Conservation (phyloP, 2,113 vertebrate genomes). For the Scopus umbretta region DNA sequence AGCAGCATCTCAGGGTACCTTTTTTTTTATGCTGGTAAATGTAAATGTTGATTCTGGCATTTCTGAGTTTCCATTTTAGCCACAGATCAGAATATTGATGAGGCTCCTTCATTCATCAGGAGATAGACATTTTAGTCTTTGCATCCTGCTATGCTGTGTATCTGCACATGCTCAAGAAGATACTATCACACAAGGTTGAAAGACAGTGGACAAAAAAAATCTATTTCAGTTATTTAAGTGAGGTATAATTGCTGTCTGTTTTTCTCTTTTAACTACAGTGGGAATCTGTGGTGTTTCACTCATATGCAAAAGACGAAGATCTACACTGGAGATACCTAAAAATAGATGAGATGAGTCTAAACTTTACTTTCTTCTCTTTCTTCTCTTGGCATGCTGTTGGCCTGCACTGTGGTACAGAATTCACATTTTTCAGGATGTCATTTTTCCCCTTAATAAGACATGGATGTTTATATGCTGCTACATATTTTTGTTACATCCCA, state of each 20-base stretch:
- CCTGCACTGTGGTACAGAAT: background rate
- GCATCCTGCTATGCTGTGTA: background rate
- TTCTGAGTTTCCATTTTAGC: background rate
- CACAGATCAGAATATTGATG: background rate
- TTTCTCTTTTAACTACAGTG: background rate
- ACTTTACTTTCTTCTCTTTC: background rate
- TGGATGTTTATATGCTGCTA: background rate
- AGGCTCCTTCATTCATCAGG: background rate
- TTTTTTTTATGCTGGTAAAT: background rate
- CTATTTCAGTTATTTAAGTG: background rate
- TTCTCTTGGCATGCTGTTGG: background rate
- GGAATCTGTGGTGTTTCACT: background rate
- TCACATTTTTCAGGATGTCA: background rate
- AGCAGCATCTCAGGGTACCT: background rate
- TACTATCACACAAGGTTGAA: background rate
- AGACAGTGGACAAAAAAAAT: background rate
- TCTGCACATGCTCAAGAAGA: background rate
- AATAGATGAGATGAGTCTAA: background rate
- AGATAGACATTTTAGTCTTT: background rate
- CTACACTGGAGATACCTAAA: background rate
- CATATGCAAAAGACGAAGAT: fast-evolving
- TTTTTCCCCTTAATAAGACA: background rate
- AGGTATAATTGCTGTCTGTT: background rate
- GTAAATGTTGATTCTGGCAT: background rate
- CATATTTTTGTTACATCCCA: background rate